These are phyloP conservation scores for Albula glossodonta DNA, from an alignment of 2,113 vertebrate genomes.

Conservation along the genomic window DNA sequence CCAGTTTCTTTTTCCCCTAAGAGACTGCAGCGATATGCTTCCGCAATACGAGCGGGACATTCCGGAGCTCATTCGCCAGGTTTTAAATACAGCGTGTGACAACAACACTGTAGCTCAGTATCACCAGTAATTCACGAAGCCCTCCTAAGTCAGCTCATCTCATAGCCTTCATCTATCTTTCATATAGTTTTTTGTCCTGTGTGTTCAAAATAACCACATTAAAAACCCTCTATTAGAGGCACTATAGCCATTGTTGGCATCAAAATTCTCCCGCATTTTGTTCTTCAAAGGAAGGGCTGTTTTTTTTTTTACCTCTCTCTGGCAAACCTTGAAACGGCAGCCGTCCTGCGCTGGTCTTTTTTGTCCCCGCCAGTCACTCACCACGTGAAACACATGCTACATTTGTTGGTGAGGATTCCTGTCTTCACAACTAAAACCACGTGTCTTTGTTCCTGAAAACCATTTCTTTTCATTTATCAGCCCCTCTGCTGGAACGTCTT, in stretches of 20 bases:
- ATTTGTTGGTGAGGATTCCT: background rate
- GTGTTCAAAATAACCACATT: background rate
- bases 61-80: background rate
- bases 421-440: background rate
- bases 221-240: background rate
- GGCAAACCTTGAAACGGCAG: slow-evolving; percentile 5
- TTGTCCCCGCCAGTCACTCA: background rate
- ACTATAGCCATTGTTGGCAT: background rate
- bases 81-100: too few species aligned
- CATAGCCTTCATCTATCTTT: too few species aligned
- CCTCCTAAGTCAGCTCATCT: background rate
- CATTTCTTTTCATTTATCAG: background rate
- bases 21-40: background rate
- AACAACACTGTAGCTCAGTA: background rate
- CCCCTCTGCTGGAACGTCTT: background rate
- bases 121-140: background rate
- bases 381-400: background rate
- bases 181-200: background rate
- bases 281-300: slow-evolving; percentile 17
- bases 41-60: background rate
- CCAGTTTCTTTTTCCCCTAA: background rate
- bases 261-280: background rate
- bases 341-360: background rate
- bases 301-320: slow-evolving; percentile 3
- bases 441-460: background rate